Conservation (phyloP, 2,113 vertebrate species). For the Athene noctua region DNA sequence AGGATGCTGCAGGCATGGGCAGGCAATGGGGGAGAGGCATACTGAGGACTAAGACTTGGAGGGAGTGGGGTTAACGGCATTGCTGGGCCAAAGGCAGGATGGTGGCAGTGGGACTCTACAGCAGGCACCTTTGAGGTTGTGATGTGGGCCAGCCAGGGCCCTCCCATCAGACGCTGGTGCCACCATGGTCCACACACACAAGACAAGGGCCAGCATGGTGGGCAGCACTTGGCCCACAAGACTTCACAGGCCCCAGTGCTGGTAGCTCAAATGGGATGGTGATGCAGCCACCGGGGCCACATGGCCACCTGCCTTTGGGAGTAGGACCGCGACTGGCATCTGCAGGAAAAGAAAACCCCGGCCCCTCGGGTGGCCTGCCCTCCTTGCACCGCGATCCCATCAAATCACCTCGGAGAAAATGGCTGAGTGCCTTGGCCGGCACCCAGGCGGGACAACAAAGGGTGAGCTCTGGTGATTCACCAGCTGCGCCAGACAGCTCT, state of each 20-base stretch:
- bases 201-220: accelerated
- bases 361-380: not conserved
- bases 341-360: not conserved
- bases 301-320: not conserved
- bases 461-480: accelerated
- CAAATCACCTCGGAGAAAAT: not conserved
- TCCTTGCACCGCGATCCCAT: accelerated
- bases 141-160: not conserved
- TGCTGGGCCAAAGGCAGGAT: not conserved
- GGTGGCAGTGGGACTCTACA: not conserved
- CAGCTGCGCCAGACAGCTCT: accelerated
- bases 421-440: not conserved
- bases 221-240: not conserved
- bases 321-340: not conserved
- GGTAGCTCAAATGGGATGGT: accelerated
- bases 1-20: not conserved
- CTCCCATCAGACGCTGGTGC: not conserved
- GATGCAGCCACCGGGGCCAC: not conserved
- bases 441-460: not conserved
- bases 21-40: not conserved
- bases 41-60: not conserved
- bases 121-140: not conserved
- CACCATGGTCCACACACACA: accelerated
- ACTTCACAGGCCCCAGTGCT: too few species aligned
- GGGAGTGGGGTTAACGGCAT: accelerated